phyloP scores from a whole-genome alignment of 2,113 vertebrate genomes.

The Aviceda subcristata region DNA sequence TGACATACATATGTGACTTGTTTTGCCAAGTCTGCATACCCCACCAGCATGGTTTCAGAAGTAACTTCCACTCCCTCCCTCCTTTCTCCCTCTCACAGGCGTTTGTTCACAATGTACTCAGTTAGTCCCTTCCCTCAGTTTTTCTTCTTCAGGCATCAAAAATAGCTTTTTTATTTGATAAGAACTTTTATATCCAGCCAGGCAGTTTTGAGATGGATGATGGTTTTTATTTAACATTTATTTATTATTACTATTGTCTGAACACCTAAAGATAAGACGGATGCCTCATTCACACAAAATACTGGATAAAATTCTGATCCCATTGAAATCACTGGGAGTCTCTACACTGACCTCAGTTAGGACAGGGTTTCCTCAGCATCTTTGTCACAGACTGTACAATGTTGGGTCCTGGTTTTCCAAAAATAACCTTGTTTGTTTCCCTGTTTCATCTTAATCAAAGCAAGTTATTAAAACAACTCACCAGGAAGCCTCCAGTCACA shows the following conservation, averaged over 20 bases:
- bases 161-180: background rate
- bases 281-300: background rate
- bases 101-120: background rate
- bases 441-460: background rate
- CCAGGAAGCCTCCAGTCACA: background rate
- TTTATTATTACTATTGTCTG: background rate
- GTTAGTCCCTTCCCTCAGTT: background rate
- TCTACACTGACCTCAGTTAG: background rate
- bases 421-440: background rate
- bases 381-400: background rate
- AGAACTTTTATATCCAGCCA: background rate
- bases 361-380: background rate
- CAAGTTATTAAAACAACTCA: background rate
- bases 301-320: background rate
- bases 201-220: background rate
- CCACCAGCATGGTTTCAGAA: background rate
- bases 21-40: conserved; percentile 15
- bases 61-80: background rate
- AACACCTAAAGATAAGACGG: background rate
- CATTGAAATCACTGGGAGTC: background rate
- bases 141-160: background rate
- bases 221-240: background rate
- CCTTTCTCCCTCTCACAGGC: background rate
- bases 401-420: background rate
- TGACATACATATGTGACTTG: conserved; percentile 44